These are phyloP conservation scores for Saturnia pavonia DNA, from an alignment of 2,888 invertebrate species.

Conservation along the genomic window DNA sequence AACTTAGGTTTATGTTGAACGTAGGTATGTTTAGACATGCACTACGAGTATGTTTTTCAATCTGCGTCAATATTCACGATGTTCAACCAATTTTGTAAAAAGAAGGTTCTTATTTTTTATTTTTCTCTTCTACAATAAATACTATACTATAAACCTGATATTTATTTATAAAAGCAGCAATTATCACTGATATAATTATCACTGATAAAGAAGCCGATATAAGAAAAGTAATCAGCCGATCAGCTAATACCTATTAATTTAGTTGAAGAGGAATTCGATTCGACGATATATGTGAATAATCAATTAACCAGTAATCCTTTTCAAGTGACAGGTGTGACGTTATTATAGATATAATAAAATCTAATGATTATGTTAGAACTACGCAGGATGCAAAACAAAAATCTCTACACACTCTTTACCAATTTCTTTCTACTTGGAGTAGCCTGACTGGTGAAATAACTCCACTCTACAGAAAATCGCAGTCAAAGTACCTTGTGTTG, in stretches of 20 bases:
- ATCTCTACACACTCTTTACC: too few relatives aligned
- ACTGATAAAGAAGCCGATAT: neutral
- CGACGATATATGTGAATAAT: neutral
- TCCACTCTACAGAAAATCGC: too few relatives aligned
- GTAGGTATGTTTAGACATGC: too few relatives aligned
- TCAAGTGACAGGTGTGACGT: neutral
- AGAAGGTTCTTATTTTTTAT: too few relatives aligned
- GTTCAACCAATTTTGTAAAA: too few relatives aligned
- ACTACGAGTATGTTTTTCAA: too few relatives aligned
- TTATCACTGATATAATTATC: neutral
- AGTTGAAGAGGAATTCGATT: neutral
- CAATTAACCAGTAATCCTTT: neutral
- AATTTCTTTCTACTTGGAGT: too few relatives aligned
- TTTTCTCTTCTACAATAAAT: too few relatives aligned
- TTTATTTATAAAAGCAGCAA: constrained; percentile 1
- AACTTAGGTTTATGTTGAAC: too few relatives aligned
- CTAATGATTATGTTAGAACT: neutral
- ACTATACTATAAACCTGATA: neutral
- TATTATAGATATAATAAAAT: neutral
- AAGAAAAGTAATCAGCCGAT: neutral
- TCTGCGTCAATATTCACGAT: too few relatives aligned
- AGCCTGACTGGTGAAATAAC: too few relatives aligned
- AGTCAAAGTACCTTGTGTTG: too few relatives aligned
- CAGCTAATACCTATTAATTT: neutral
- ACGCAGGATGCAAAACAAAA: neutral